A percentile compares a stretch with the other conserved stretches of the same genome.
phyloP scores from a whole-genome alignment of 2,797 vertebrate genomes.

The Perodicticus potto region DNA sequence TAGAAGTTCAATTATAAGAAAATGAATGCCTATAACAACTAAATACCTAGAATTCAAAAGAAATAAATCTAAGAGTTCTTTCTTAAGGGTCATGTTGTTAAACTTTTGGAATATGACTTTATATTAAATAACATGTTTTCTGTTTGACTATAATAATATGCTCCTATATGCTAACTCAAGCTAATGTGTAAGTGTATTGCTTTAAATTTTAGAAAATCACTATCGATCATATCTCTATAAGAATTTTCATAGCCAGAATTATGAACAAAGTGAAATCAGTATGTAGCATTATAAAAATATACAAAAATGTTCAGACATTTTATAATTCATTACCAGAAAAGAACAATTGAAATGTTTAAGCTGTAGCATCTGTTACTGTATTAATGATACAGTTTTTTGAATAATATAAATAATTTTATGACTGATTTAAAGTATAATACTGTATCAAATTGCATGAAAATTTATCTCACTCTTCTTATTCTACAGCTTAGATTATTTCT shows the following conservation, averaged over 20 bases:
- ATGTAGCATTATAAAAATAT: background rate
- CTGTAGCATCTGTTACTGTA: background rate
- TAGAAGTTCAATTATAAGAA: constrained; percentile 84
- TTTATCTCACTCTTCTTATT: constrained; percentile 23
- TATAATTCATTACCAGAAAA: constrained; percentile 35
- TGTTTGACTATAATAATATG: constrained; percentile 56
- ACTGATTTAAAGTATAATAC: constrained; percentile 26
- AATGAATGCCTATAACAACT: constrained; percentile 79
- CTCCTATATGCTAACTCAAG: background rate
- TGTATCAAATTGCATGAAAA: constrained; percentile 58
- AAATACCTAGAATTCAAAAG: constrained; percentile 82
- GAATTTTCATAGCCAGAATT: background rate
- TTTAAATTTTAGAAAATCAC: constrained; percentile 49
- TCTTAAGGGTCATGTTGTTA: constrained; percentile 77
- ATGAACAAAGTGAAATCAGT: constrained; percentile 53
- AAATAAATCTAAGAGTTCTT: constrained; percentile 73
- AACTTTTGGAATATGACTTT: constrained; percentile 72
- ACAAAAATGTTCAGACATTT: constrained; percentile 8
- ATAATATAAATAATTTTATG: constrained; percentile 44
- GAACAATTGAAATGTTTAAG: constrained; percentile 30
- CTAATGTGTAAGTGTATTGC: background rate
- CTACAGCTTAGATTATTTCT: constrained; percentile 55
- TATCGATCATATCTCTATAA: constrained; percentile 35
- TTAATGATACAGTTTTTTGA: background rate
- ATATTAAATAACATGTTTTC: constrained; percentile 37